Conservation (phyloP, 2,797 vertebrate genomes). For the Melanotaenia trifasciata region DNA sequence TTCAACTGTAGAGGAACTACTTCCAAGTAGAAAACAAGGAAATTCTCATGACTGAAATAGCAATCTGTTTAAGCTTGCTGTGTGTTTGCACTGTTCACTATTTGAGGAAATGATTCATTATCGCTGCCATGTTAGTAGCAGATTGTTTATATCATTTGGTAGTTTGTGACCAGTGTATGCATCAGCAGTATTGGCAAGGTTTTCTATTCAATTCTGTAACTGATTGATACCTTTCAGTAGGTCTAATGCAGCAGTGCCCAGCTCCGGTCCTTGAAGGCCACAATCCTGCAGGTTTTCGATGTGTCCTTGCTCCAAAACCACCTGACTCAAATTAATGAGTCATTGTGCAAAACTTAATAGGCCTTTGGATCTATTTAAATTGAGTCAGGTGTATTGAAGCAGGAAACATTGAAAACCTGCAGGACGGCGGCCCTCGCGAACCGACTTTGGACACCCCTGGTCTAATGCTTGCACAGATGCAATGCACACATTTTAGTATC, state of each 20-base stretch:
- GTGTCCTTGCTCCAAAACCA: too few relatives aligned
- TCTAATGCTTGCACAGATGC: background rate
- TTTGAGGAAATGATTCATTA: background rate
- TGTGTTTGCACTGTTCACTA: background rate
- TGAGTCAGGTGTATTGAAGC: too few relatives aligned
- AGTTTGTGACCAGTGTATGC: background rate
- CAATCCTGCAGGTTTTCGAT: too few relatives aligned
- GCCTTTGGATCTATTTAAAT: too few relatives aligned
- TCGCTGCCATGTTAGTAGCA: fast-evolving
- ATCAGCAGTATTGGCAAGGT: background rate
- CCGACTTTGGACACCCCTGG: too few relatives aligned
- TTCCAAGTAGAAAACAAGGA: background rate
- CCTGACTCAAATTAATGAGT: too few relatives aligned
- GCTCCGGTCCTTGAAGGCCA: too few relatives aligned
- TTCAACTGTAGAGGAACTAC: too few relatives aligned
- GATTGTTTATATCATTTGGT: background rate
- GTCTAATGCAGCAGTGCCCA: background rate
- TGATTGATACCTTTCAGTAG: background rate
- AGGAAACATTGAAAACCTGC: too few relatives aligned
- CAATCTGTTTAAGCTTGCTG: background rate
- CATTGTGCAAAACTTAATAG: too few relatives aligned
- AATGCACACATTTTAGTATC: background rate
- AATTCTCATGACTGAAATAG: background rate
- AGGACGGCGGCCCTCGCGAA: too few relatives aligned
- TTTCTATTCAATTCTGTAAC: background rate